phyloP scores from a whole-genome alignment of 2,888 invertebrate genomes.

The Portevinia maculata region DNA sequence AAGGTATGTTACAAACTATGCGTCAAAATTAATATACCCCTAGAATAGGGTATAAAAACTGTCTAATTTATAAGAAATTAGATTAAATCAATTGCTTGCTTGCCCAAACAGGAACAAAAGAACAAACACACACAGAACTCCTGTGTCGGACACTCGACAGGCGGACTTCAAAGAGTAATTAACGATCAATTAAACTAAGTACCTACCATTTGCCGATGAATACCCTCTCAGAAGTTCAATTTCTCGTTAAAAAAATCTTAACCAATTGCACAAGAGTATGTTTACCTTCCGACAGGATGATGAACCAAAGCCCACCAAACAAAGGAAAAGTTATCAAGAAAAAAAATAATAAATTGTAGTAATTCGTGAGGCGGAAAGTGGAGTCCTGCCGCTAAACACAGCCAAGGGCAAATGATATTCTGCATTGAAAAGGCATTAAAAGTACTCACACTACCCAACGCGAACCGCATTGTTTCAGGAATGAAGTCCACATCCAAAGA shows the following conservation, averaged over 20 bases:
- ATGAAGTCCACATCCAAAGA: not conserved
- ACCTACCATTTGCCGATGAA: slow-evolving; percentile 56
- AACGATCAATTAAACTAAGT: slow-evolving; percentile 70
- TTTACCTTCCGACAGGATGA: not conserved
- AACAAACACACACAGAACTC: not conserved
- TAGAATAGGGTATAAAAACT: no score
- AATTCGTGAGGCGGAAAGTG: slow-evolving; percentile 33
- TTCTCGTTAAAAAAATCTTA: slow-evolving; percentile 5
- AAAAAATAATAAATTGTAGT: slow-evolving; percentile 65
- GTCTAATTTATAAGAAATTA: slow-evolving; percentile 51
- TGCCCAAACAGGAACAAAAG: not conserved
- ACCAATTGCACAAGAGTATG: not conserved
- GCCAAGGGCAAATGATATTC: slow-evolving; percentile 51
- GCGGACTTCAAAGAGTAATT: slow-evolving; percentile 49
- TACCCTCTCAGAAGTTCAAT: slow-evolving; percentile 38
- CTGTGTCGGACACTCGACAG: slow-evolving; percentile 9
- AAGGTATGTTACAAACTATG: no score
- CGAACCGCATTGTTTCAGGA: slow-evolving; percentile 33
- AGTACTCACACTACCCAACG: slow-evolving; percentile 48
- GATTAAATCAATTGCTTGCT: slow-evolving; percentile 49
- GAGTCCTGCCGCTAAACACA: not conserved
- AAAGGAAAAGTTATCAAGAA: slow-evolving; percentile 26
- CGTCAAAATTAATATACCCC: no score
- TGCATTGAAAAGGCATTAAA: slow-evolving; percentile 62
- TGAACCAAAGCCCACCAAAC: slow-evolving; percentile 34